phyloP scores from a whole-genome alignment of 2,113 vertebrate species.

The Erinaceus europaeus region DNA sequence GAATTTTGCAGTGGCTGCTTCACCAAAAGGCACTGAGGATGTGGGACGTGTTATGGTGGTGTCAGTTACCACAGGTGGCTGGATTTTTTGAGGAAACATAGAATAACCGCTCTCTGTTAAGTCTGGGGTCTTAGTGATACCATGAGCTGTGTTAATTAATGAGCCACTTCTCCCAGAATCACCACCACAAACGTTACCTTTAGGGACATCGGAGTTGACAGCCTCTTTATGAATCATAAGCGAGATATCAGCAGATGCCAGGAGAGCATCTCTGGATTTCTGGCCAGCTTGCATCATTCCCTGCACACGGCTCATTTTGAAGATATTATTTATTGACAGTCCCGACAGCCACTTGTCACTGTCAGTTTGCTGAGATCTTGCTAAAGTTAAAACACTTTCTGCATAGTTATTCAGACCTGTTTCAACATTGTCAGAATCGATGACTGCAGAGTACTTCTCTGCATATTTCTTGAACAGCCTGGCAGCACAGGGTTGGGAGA shows the following conservation, averaged over 20 bases:
- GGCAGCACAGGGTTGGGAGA: constrained; percentile 88
- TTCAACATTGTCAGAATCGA: constrained; percentile 91
- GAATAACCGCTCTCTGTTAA: constrained; percentile 21
- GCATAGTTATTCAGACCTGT: constrained; percentile 95
- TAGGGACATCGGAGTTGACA: constrained; percentile 36
- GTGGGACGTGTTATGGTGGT: not conserved
- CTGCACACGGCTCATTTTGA: constrained; percentile 86
- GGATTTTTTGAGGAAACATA: constrained; percentile 37
- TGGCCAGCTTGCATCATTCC: constrained; percentile 83
- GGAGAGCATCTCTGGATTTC: constrained; percentile 64
- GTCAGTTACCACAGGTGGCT: not conserved
- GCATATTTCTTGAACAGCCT: constrained; percentile 89
- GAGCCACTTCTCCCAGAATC: not conserved
- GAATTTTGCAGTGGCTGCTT: constrained; percentile 26
- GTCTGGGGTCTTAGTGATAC: not conserved
- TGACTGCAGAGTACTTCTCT: constrained; percentile 89
- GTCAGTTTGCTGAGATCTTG: constrained; percentile 88
- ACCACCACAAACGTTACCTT: constrained; percentile 25
- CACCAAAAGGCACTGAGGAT: not conserved
- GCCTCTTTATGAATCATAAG: constrained; percentile 79
- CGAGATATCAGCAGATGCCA: constrained; percentile 78
- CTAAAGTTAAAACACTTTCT: constrained; percentile 88
- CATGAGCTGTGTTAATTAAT: constrained; percentile 5
- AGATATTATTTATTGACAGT: constrained; percentile 85
- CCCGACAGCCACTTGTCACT: constrained; percentile 94